Evolutionary conservation across 1,140 invertebrate species (phyloP), one percentile per base, ranked within the genome.

Genomic region (Listronotus bonariensis): DNA sequence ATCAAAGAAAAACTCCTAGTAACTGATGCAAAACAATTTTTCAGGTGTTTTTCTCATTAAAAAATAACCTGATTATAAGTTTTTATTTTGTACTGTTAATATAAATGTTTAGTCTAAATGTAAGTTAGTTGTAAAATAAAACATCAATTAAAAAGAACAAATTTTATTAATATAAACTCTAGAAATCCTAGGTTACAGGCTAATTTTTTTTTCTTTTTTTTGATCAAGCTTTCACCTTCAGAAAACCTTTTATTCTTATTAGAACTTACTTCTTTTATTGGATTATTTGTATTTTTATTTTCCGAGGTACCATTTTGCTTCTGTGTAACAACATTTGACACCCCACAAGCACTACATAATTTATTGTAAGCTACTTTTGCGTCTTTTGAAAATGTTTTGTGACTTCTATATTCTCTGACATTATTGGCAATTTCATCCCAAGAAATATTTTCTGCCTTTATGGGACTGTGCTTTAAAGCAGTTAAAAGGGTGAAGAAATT

Each of bases 291-390:
- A n/a, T 61, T 62, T 31, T 61, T 64, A 32, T 52, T 52, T 41
- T 51, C 43, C 38, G 55, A 31, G 40, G 40, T 65, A 43, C 41
- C 9, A 52, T 45, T 67, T 17, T 51, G 26, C 34, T 74, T 73
- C 70, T 74, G 72, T 63, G 68, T 59, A 32, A 74, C 65, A 55
- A 79, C 72, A 68, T 68, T 70, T 66, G 76, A 66, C 56, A 78
- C 67, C 34, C 78, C 77, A 56, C 84, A 74, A 26, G 72, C 68
- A 38, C 42, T 26, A 53, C 80, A 80, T 10, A 85, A 65, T 69
- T 76, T 82, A 49, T 80, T 82, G 46, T 79, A 84, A 20, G 78
- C 78, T 34, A n/a, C 65, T 71, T 81, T 84, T 0, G 80, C 71
- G 57, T 82, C 77, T 51, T 77, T 81, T 0, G 76, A 73, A 18